Evolutionary conservation across 1,140 invertebrate genomes (phyloP), one percentile per base, ranked within the genome.

Genomic region (Pogonomyrmex californicus): DNA sequence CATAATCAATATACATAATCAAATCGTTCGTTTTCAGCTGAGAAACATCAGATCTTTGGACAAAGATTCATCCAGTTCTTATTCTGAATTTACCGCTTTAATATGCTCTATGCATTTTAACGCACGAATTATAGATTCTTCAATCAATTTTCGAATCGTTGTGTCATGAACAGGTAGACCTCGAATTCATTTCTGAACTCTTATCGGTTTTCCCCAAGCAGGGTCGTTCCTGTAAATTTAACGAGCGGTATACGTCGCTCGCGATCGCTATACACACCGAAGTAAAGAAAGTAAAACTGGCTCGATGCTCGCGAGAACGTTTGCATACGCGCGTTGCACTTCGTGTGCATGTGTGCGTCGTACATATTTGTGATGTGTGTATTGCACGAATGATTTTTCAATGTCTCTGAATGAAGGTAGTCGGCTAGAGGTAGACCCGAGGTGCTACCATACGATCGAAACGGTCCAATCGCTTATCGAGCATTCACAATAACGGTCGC

Each of bases 231-330:
- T 51, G 44, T 47, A 66, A 79, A 51, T 79, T 79, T 79, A 79
- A 79, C 44, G 60, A 79, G 76, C 76, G 4, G 5, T 79, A 51
- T 9, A 79, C 33, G 17, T 63, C 4, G 75, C 41, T 63, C 30
- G 44, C 23, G 23, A 23, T 23, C 36, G 44, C 33, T 78, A 65
- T 78, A 63, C 44, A 1, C n/a, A 38, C 66, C 17, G 33, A 65
- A 30, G 58, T 65, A 47, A 79, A 79, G 76, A 79, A 79, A 79
- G 76, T 79, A 66, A 23, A 38, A 66, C 60, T 79, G 17, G n/a
- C 44, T 47, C 58, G 10, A 58, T 44, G n/a, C 44, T 41, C 44
- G 41, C 44, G 44, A 66, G 30, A 49, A 49, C 12, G 65, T 66
- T 49, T 66, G 56, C 44, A 66, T 38, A 51, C 3, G 17, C 10